Evolutionary conservation across 2,888 invertebrate species (phyloP).

Genomic region (Tiliacea citrago): DNA sequence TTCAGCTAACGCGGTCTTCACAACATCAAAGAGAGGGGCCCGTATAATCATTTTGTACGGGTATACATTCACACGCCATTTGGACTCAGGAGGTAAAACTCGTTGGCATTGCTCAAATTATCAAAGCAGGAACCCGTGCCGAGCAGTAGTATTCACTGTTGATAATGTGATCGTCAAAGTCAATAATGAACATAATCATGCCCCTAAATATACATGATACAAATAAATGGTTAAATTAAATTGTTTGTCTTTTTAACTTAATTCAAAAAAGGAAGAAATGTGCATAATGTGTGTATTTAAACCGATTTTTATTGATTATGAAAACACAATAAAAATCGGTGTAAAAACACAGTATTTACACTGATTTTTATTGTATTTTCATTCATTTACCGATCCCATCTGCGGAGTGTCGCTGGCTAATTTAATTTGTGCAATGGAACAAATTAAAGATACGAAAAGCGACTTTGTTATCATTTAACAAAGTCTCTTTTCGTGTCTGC

Average conservation of each 20-base stretch:
- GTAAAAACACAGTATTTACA: not conserved
- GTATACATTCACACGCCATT: slow-evolving; percentile 24
- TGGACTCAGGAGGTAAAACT: slow-evolving; percentile 20
- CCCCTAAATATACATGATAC: not conserved
- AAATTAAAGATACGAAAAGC: no score
- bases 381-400: not conserved
- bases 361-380: not conserved
- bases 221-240: not conserved
- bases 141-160: slow-evolving; percentile 28
- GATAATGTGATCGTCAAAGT: slow-evolving; percentile 5
- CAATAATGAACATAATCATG: slow-evolving; percentile 41
- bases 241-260: not conserved
- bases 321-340: no score
- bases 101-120: slow-evolving; percentile 37
- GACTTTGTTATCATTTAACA: no score
- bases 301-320: no score
- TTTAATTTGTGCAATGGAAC: no score
- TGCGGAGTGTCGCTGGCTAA: not conserved
- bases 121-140: slow-evolving; percentile 8
- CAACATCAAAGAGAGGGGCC: slow-evolving; percentile 12
- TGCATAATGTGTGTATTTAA: no score
- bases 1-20: slow-evolving; percentile 21
- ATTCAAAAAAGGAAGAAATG: not conserved
- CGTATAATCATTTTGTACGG: slow-evolving; percentile 15
- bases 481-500: not conserved